Conservation (phyloP, 2,113 vertebrate species). For the Leuciscus idus region DNA sequence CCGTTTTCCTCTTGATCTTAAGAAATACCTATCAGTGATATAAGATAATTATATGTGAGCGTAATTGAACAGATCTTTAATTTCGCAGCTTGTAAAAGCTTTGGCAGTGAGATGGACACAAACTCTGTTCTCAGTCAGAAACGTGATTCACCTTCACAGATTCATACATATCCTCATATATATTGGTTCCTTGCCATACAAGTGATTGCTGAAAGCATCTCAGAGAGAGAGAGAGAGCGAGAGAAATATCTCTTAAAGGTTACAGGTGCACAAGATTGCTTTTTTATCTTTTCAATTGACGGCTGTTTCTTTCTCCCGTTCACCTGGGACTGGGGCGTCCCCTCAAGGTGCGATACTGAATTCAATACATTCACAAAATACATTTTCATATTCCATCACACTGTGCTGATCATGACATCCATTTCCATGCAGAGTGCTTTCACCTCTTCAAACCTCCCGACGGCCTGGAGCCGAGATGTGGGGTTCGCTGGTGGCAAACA, state of each 20-base stretch:
- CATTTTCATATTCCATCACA: conserved; percentile 48
- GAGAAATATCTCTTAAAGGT: conserved; percentile 38
- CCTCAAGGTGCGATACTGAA: conserved; percentile 37
- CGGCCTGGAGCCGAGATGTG: conserved; percentile 2
- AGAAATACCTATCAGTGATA: not conserved
- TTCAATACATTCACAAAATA: conserved; percentile 38
- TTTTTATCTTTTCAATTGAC: conserved; percentile 49
- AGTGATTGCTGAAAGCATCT: conserved; percentile 22
- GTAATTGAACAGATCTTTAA: conserved; percentile 2
- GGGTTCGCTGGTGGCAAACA: conserved; percentile 14
- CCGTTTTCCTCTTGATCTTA: not conserved
- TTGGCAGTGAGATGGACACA: not conserved
- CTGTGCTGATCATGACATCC: conserved; percentile 38
- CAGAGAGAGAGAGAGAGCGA: conserved; percentile 13
- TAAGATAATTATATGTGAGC: not conserved
- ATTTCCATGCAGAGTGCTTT: conserved; percentile 50
- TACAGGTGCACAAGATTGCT: conserved; percentile 33
- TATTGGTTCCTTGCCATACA: conserved; percentile 19
- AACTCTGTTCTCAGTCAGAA: not conserved
- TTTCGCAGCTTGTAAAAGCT: not conserved
- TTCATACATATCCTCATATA: conserved; percentile 27
- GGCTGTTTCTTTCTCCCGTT: conserved; percentile 26
- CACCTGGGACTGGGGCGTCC: conserved; percentile 33
- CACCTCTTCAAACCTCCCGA: conserved; percentile 44
- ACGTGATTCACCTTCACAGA: conserved; percentile 11